A percentile compares a stretch with the other conserved stretches of the same genome.
Evolutionary conservation across 2,888 invertebrate species (phyloP).

Genomic region (Drosophila picticornis): DNA sequence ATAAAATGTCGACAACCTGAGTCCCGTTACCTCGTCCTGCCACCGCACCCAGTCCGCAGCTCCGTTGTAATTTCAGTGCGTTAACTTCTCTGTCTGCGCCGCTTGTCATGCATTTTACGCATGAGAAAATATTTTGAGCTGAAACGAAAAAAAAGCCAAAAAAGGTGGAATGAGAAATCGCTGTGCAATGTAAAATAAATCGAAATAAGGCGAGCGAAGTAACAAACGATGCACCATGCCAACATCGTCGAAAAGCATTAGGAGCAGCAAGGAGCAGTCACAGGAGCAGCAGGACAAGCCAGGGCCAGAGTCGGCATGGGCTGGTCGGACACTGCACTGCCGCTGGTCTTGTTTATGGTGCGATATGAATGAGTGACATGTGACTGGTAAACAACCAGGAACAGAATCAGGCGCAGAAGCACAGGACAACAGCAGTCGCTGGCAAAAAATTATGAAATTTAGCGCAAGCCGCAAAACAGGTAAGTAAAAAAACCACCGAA

Average conservation of each 20-base stretch:
- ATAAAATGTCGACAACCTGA: slow-evolving; percentile 44
- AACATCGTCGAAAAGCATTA: slow-evolving; percentile 50
- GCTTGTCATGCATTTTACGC: slow-evolving; percentile 78
- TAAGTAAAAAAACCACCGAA: slow-evolving; percentile 29
- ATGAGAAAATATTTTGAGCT: slow-evolving; percentile 78
- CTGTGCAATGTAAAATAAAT: slow-evolving; percentile 71
- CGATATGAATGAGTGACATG: slow-evolving; percentile 80
- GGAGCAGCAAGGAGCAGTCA: not conserved
- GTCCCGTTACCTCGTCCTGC: not conserved
- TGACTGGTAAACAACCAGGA: slow-evolving; percentile 64
- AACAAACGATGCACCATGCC: slow-evolving; percentile 74
- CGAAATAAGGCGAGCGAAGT: slow-evolving; percentile 64
- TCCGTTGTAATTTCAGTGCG: slow-evolving; percentile 50
- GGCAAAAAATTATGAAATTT: slow-evolving; percentile 76
- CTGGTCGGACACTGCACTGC: slow-evolving; percentile 34
- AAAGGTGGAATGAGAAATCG: slow-evolving; percentile 21
- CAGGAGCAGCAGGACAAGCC: not conserved
- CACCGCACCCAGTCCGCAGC: not conserved
- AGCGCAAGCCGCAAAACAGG: slow-evolving; percentile 69
- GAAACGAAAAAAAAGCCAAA: slow-evolving; percentile 38
- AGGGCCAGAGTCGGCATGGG: slow-evolving; percentile 1
- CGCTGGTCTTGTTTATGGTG: slow-evolving; percentile 68
- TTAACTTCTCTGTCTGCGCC: slow-evolving; percentile 67
- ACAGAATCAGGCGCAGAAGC: slow-evolving; percentile 18
- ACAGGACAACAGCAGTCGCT: slow-evolving; percentile 18